Conservation (phyloP, 2,113 vertebrate species). For the Vicugna pacos region DNA sequence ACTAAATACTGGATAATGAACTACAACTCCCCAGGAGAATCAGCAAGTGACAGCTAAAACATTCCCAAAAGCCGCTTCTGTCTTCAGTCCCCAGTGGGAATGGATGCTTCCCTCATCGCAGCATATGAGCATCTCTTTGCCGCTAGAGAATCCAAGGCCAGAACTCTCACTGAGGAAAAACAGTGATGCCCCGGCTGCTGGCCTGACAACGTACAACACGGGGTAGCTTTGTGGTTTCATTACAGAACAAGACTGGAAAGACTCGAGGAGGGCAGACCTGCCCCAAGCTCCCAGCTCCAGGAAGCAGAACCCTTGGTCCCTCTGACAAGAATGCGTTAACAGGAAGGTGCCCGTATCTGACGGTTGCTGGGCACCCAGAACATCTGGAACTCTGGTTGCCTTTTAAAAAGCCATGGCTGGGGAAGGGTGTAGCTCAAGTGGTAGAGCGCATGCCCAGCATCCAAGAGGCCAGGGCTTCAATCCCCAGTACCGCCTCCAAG, state of each 20-base stretch:
- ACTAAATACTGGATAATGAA: not conserved
- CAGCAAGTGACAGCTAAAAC: not conserved
- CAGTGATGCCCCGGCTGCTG: not conserved
- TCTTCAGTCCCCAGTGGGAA: not conserved
- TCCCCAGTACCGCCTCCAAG: too few species aligned
- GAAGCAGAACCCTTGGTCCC: not conserved
- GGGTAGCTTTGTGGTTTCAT: not conserved
- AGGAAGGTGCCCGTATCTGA: not conserved
- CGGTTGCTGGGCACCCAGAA: not conserved
- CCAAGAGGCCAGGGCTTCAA: too few species aligned
- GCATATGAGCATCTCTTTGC: not conserved
- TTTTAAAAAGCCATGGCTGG: not conserved
- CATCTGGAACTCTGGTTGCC: not conserved
- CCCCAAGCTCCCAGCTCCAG: not conserved
- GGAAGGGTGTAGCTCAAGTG: too few species aligned
- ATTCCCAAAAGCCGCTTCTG: not conserved
- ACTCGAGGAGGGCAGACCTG: not conserved
- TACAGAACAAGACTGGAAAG: not conserved
- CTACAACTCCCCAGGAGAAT: not conserved
- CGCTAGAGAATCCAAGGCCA: not conserved
- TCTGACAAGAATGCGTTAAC: not conserved
- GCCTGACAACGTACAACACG: not conserved
- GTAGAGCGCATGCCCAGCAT: too few species aligned
- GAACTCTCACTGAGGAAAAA: not conserved
- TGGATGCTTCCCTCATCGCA: rapidly evolving